Conservation (phyloP, 2,113 vertebrate species). For the Hemicordylus capensis region DNA sequence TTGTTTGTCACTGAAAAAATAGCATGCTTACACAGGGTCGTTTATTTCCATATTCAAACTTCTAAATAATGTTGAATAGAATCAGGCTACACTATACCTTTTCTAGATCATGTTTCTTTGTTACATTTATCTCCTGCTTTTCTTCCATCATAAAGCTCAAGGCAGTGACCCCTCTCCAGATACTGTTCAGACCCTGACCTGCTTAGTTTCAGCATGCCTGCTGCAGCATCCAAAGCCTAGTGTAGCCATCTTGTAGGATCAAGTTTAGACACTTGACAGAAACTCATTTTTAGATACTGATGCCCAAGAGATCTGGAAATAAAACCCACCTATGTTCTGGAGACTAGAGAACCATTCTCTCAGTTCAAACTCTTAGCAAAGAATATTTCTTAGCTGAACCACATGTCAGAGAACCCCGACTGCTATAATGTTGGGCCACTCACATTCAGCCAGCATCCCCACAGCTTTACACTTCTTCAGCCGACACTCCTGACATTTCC, state of each 20-base stretch:
- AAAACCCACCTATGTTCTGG: neutral
- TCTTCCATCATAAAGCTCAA: too few relatives aligned
- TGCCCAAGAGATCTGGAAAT: neutral
- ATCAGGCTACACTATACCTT: too few relatives aligned
- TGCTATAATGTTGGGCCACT: slow-evolving; percentile 53
- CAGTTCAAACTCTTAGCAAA: neutral
- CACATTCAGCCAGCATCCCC: slow-evolving; percentile 95
- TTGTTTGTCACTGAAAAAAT: too few relatives aligned
- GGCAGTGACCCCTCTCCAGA: too few relatives aligned
- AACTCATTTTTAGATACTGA: neutral
- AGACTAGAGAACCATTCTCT: neutral
- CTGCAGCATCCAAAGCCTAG: neutral
- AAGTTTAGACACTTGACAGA: neutral
- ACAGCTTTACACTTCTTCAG: slow-evolving; percentile 92
- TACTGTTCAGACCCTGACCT: too few relatives aligned
- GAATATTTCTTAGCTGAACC: neutral
- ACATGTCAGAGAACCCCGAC: fast-evolving
- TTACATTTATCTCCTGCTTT: too few relatives aligned
- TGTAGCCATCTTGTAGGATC: neutral
- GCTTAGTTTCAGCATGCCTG: neutral
- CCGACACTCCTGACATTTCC: slow-evolving; percentile 95
- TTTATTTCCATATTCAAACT: too few relatives aligned
- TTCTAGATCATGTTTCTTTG: too few relatives aligned
- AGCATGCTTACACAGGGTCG: too few relatives aligned
- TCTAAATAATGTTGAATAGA: too few relatives aligned